phyloP scores from a whole-genome alignment of 2,888 invertebrate genomes.

The Leptopilina myrica region DNA sequence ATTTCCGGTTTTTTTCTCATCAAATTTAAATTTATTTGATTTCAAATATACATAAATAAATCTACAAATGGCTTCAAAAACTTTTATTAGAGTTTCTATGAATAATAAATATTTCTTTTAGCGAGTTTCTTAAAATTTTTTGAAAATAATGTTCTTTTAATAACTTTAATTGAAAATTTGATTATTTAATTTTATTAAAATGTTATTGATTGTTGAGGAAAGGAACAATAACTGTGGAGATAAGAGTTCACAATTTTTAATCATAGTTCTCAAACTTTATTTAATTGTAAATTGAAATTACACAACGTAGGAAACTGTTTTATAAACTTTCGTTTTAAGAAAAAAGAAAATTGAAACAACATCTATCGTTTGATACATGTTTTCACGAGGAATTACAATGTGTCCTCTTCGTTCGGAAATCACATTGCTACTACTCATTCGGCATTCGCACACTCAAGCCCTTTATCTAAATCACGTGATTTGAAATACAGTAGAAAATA shows the following conservation, averaged over 20 bases:
- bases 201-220: slow-evolving; percentile 4
- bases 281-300: background rate
- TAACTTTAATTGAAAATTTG: too few species aligned
- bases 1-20: too few species aligned
- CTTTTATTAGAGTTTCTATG: too few species aligned
- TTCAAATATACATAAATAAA: too few species aligned
- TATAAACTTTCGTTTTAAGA: background rate
- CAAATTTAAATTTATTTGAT: too few species aligned
- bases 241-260: background rate
- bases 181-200: too few species aligned
- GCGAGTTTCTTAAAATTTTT: too few species aligned
- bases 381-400: slow-evolving; percentile 2
- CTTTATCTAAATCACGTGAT: background rate
- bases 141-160: too few species aligned
- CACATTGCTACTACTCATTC: slow-evolving; percentile 4
- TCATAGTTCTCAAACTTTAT: background rate
- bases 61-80: too few species aligned
- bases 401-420: background rate
- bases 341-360: background rate
- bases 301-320: background rate
- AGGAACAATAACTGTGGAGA: background rate
- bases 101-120: too few species aligned
- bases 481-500: too few species aligned
- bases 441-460: background rate
- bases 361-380: slow-evolving; percentile 2